Conservation (phyloP, 2,113 vertebrate genomes). For the Oceanites oceanicus region DNA sequence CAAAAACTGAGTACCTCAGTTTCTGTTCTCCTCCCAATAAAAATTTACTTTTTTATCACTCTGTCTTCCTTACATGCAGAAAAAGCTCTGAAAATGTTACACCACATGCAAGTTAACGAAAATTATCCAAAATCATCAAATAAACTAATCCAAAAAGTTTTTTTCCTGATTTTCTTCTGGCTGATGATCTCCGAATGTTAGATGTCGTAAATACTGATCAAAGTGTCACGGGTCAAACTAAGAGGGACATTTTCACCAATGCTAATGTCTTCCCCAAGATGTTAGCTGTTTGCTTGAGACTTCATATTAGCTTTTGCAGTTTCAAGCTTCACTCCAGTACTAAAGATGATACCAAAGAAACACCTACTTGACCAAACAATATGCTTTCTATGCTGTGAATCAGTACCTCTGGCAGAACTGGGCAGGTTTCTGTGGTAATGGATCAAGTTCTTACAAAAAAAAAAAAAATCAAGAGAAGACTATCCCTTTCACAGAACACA, state of each 20-base stretch:
- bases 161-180: not conserved
- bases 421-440: not conserved
- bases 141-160: not conserved
- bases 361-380: not conserved
- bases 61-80: not conserved
- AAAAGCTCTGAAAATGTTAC: not conserved
- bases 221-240: not conserved
- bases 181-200: not conserved
- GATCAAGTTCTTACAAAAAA: not conserved
- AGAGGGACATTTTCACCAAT: not conserved
- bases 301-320: not conserved
- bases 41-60: not conserved
- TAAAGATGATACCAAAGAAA: not conserved
- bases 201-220: not conserved
- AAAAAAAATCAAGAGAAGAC: not conserved
- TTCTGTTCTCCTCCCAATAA: not conserved
- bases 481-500: not conserved
- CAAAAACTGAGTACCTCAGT: not conserved
- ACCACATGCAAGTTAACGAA: not conserved
- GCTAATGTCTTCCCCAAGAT: not conserved
- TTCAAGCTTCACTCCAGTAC: not conserved
- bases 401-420: not conserved
- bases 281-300: not conserved
- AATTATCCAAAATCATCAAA: not conserved
- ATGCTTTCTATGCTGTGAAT: not conserved